phyloP scores from a whole-genome alignment of 2,113 vertebrate genomes.

The Taxidea taxus region DNA sequence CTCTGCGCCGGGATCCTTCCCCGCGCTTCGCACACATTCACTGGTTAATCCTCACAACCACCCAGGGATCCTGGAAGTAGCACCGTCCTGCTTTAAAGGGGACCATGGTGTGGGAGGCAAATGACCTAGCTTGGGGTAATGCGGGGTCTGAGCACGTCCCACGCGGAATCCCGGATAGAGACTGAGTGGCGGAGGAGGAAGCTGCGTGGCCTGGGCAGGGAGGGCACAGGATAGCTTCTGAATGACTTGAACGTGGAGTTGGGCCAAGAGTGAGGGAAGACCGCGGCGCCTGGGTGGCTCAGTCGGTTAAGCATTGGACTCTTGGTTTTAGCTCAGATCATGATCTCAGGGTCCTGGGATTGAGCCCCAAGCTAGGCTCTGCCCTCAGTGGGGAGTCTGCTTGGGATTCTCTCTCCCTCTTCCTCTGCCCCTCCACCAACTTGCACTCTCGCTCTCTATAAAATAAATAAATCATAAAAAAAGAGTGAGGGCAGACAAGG shows the following conservation, averaged over 20 bases:
- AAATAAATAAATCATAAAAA: neutral
- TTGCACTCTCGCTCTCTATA: neutral
- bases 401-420: neutral
- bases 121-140: neutral
- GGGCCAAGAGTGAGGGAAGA: neutral
- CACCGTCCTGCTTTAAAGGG: neutral
- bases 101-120: neutral
- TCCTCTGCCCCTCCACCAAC: neutral
- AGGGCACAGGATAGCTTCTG: neutral
- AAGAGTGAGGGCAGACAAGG: neutral
- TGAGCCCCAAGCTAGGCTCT: neutral
- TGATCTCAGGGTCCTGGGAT: neutral
- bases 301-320: neutral
- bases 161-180: neutral
- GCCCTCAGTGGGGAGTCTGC: neutral
- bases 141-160: neutral
- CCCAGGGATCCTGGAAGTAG: too few relatives aligned
- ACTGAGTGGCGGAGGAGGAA: neutral
- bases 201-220: rapidly evolving
- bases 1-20: neutral
- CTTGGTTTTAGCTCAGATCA: neutral
- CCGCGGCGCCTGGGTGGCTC: neutral
- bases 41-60: neutral
- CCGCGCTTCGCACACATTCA: rapidly evolving
- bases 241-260: neutral